These are phyloP conservation scores for Oncorhynchus nerka DNA, from an alignment of 2,113 vertebrate genomes.

Conservation along the genomic window DNA sequence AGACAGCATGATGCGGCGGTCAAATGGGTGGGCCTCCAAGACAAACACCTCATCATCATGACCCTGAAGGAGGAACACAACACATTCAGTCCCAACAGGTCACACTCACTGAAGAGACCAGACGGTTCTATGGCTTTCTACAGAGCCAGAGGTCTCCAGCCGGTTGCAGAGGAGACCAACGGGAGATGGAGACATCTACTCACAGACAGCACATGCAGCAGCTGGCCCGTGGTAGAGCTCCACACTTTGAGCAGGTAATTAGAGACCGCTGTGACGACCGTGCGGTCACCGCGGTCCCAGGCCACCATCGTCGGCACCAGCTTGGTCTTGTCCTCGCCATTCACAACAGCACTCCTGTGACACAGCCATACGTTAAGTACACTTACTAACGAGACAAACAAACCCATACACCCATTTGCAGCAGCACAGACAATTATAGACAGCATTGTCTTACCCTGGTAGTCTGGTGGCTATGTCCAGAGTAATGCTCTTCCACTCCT, in stretches of 20 bases:
- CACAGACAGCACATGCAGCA: constrained; percentile 90
- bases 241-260: constrained; percentile 97
- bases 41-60: constrained; percentile 98
- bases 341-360: constrained; percentile 73
- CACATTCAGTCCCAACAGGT: not conserved
- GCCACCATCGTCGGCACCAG: constrained; percentile 97
- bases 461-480: constrained; percentile 91
- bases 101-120: not conserved
- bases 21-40: constrained; percentile 94
- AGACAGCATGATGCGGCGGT: constrained; percentile 94
- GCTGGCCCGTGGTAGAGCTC: constrained; percentile 85
- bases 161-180: no score
- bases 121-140: no score
- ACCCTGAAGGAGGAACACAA: constrained; percentile 72
- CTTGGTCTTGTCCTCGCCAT: constrained; percentile 91
- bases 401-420: constrained; percentile 1
- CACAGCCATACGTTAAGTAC: constrained; percentile 11
- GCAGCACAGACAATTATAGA: not conserved
- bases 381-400: not conserved
- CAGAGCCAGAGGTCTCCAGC: no score
- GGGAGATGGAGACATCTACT: constrained; percentile 57
- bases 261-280: constrained; percentile 93
- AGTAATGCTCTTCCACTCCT: constrained; percentile 90
- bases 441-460: constrained; percentile 64
- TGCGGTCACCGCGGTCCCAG: constrained; percentile 89